Conservation (phyloP, 2,888 invertebrate species). For the Corythucha ciliata region DNA sequence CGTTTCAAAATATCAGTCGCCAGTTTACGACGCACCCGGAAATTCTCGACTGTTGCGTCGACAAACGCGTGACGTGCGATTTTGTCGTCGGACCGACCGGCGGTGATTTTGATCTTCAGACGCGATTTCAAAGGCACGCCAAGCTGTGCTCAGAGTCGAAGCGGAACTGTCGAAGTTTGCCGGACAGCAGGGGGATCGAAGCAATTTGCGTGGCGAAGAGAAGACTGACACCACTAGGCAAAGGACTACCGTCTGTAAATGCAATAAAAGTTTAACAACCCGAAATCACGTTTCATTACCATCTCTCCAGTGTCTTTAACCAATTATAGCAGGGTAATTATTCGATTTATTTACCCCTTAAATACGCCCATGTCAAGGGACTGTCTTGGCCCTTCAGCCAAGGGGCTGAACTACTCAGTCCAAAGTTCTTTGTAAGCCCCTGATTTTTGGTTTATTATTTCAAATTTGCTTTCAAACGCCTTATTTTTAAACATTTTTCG, state of each 20-base stretch:
- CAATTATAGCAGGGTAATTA: too few relatives aligned
- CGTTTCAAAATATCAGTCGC: slow-evolving; percentile 49
- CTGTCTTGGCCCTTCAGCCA: too few relatives aligned
- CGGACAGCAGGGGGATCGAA: slow-evolving; percentile 45
- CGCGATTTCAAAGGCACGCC: slow-evolving; percentile 54
- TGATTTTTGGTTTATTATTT: too few relatives aligned
- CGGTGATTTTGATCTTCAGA: slow-evolving; percentile 57
- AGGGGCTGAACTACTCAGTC: too few relatives aligned
- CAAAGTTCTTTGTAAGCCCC: too few relatives aligned
- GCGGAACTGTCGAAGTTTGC: slow-evolving; percentile 47
- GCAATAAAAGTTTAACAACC: slow-evolving; percentile 23
- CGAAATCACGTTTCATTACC: too few relatives aligned
- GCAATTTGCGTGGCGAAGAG: slow-evolving; percentile 51
- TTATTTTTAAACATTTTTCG: too few relatives aligned
- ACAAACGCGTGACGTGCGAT: slow-evolving; percentile 54
- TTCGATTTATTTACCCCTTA: too few relatives aligned
- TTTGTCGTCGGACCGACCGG: slow-evolving; percentile 67
- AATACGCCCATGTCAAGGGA: too few relatives aligned
- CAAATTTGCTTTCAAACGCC: too few relatives aligned
- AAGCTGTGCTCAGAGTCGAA: slow-evolving; percentile 46
- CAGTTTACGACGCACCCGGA: slow-evolving; percentile 63
- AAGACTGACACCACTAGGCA: slow-evolving; percentile 27
- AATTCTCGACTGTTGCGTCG: slow-evolving; percentile 62
- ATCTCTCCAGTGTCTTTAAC: too few relatives aligned
- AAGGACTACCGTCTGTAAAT: slow-evolving; percentile 28